Evolutionary conservation across 2,888 invertebrate genomes (phyloP).

Genomic region (Thymelicus sylvestris): DNA sequence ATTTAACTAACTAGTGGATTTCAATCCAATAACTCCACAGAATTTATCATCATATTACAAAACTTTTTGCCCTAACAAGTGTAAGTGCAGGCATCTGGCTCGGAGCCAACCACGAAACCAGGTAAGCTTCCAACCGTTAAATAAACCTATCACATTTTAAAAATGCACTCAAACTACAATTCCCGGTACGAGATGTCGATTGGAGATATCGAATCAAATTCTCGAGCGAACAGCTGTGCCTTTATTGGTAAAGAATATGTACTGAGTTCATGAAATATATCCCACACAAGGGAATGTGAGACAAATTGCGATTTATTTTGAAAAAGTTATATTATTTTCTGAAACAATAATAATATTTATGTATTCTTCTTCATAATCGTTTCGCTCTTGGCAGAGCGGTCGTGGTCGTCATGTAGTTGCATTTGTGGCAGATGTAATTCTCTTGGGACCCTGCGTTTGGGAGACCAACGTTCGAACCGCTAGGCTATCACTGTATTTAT

Average conservation of each 20-base stretch:
- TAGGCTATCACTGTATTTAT: too few relatives aligned
- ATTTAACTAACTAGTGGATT: slow-evolving; percentile 3
- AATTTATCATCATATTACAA: slow-evolving; percentile 27
- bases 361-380: too few relatives aligned
- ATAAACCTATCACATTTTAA: slow-evolving; percentile 38
- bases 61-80: slow-evolving; percentile 31
- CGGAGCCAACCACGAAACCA: slow-evolving; percentile 22
- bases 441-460: too few relatives aligned
- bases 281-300: neutral
- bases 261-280: neutral
- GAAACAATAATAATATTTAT: too few relatives aligned
- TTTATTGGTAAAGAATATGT: slow-evolving; percentile 13
- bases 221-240: slow-evolving; percentile 28
- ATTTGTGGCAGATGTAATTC: too few relatives aligned
- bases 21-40: slow-evolving; percentile 24
- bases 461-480: too few relatives aligned
- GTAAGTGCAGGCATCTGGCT: slow-evolving; percentile 27
- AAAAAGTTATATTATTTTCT: too few relatives aligned
- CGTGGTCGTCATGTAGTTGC: too few relatives aligned
- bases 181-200: slow-evolving; percentile 28
- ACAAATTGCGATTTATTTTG: too few relatives aligned
- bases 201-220: slow-evolving; percentile 35
- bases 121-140: slow-evolving; percentile 33
- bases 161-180: slow-evolving; percentile 38
- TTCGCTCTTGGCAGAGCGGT: too few relatives aligned